These are phyloP conservation scores for Chinchilla lanigera DNA, from an alignment of 2,113 vertebrate genomes.

Conservation along the genomic window DNA sequence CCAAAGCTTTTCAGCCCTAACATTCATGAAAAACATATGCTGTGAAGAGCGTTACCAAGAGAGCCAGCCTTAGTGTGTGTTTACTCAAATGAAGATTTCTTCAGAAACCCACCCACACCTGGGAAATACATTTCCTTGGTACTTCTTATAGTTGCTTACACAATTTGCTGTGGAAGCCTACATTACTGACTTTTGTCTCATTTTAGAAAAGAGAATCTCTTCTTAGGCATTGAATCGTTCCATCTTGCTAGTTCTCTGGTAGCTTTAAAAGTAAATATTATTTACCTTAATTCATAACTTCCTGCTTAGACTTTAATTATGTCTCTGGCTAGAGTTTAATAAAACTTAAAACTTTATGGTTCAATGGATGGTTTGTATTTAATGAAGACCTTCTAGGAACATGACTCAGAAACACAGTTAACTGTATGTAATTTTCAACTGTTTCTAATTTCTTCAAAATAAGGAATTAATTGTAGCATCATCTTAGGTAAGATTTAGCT, in stretches of 20 bases:
- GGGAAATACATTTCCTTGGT: not conserved
- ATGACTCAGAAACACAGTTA: not conserved
- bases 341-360: not conserved
- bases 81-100: not conserved
- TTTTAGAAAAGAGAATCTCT: not conserved
- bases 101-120: not conserved
- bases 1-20: not conserved
- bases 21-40: not conserved
- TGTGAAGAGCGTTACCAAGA: not conserved
- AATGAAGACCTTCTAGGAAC: not conserved
- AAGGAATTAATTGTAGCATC: not conserved
- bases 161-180: not conserved
- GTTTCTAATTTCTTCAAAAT: not conserved
- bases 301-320: not conserved
- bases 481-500: not conserved
- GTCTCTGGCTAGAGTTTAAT: not conserved
- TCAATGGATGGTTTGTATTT: not conserved
- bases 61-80: too few relatives aligned
- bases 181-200: not conserved
- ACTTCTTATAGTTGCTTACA: not conserved
- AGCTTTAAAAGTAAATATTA: not conserved
- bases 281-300: not conserved
- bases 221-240: not conserved
- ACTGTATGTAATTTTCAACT: not conserved
- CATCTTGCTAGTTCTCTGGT: not conserved